Percentiles rank a stretch among this genome's conserved stretches.
phyloP scores from a whole-genome alignment of 2,113 vertebrate genomes.

The Helogale parvula region DNA sequence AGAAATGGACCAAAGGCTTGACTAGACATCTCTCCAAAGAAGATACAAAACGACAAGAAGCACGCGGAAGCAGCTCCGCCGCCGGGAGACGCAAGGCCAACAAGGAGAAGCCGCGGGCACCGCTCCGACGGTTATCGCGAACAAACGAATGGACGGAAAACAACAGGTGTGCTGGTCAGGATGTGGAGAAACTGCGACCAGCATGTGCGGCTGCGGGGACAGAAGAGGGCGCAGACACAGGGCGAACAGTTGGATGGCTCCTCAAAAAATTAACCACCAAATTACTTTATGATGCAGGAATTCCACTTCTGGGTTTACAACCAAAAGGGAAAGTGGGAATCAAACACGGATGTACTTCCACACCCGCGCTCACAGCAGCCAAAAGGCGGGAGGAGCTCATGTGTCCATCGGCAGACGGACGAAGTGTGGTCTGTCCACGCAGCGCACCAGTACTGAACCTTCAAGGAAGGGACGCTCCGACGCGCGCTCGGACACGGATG shows the following conservation, averaged over 20 bases:
- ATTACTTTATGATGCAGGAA: background rate
- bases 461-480: background rate
- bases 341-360: background rate
- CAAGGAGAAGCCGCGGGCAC: background rate
- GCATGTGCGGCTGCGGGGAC: too few relatives aligned
- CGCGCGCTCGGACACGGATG: accelerated
- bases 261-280: background rate
- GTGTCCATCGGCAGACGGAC: background rate
- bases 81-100: background rate
- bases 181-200: background rate
- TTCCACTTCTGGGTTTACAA: background rate
- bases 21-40: background rate
- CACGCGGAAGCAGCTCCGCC: background rate
- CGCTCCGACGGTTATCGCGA: background rate
- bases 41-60: background rate
- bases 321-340: background rate
- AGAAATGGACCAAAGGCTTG: background rate
- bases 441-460: background rate
- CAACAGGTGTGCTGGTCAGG: background rate
- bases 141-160: background rate
- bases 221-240: too few relatives aligned
- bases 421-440: background rate
- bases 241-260: background rate
- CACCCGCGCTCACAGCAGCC: background rate
- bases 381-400: background rate